Evolutionary conservation across 2,888 invertebrate species (phyloP), one percentile per base, ranked within the genome.

Genomic region (Micoletzkya japonica): DNA sequence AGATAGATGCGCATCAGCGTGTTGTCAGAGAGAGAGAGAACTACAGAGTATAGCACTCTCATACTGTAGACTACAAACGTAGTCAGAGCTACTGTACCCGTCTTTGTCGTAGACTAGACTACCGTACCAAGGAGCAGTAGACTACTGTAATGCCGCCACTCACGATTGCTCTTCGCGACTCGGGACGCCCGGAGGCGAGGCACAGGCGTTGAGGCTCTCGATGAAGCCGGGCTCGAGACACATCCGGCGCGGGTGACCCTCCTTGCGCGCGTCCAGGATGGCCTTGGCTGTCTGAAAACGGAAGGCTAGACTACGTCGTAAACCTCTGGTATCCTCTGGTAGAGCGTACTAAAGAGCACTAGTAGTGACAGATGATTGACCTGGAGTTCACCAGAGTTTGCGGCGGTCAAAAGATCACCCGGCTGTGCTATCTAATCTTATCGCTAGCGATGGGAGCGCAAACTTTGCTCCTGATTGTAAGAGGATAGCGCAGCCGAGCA

Each of bases 161-260:
- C n/a, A n/a, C 81, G 68, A 72, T n/a, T 79, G 71, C 58, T 78
- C 76, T 7, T 77, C 70, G 34, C 75, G 59, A 4, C 72, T 58
- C 32, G 78, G 76, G 28, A 73, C 52, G 10, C 75, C 76, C 10
- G 83, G 81, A 7, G 82, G 81, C 54, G 71, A 59, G 64, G 72
- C 77, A 32, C 76, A 76, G 6, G 71, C 71, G 54, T 76, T 74
- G 44, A 84, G 72, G 28, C 79, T 74, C 72, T 85, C 85, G 60
- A 78, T 76, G 44, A 85, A 72, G 14, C 83, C 85, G 0, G 80
- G 81, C 71, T 85, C 85, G 17, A 85, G 70, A 63, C 68, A 74
- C 32, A 85, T 71, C 61, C 70, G 77, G 34, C 49, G 63, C 32
- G 63, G 63, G 1, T 32, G 32, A 32, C 32, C n/a, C n/a, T n/a